Evolutionary conservation across 2,797 vertebrate genomes (phyloP).

Genomic region (Girardinus metallicus): DNA sequence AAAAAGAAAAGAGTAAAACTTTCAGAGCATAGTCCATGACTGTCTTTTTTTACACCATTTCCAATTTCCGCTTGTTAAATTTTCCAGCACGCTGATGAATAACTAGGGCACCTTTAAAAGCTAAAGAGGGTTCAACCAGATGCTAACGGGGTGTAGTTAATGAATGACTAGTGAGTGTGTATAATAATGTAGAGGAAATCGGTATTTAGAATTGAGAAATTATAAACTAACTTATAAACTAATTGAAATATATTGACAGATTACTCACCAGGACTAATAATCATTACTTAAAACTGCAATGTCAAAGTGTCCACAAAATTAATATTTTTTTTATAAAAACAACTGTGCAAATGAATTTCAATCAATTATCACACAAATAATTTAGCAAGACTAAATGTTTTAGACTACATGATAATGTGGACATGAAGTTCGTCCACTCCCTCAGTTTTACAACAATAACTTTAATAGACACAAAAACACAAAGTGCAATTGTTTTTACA

Average conservation of each 20-base stretch:
- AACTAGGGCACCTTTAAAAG: neutral
- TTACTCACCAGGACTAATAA: neutral
- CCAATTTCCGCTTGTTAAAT: neutral
- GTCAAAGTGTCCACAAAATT: neutral
- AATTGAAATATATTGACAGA: neutral
- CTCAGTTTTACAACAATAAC: neutral
- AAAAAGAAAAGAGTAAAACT: too few species aligned
- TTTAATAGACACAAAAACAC: neutral
- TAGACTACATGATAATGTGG: neutral
- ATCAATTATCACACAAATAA: neutral
- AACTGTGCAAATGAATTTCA: neutral
- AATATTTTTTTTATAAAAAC: neutral
- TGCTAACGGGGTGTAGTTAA: neutral
- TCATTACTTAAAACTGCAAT: neutral
- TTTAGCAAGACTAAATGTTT: neutral
- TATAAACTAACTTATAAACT: neutral
- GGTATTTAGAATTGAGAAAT: neutral
- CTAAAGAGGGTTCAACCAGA: too few species aligned
- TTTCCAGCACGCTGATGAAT: neutral
- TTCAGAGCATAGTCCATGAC: neutral
- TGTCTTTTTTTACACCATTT: neutral
- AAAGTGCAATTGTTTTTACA: neutral
- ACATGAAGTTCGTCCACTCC: neutral
- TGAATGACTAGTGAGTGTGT: neutral
- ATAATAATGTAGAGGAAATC: neutral